Evolutionary conservation across 2,113 vertebrate species (phyloP).

Genomic region (Hemicordylus capensis): DNA sequence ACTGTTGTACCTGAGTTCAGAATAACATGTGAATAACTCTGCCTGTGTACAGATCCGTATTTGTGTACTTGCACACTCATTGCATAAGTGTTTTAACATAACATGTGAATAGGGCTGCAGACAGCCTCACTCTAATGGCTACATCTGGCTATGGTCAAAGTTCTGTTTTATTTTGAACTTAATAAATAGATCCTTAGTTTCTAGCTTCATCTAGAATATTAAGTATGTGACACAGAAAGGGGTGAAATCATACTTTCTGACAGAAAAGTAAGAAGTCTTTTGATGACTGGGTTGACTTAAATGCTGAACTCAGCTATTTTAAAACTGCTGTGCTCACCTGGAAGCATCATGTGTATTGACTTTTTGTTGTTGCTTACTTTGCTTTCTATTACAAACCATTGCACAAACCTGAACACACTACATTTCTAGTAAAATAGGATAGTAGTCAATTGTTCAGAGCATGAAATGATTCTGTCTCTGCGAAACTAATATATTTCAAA

Average conservation of each 20-base stretch:
- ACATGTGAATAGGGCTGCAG: too few species aligned
- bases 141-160: neutral
- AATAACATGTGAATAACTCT: too few species aligned
- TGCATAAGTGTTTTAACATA: too few species aligned
- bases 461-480: neutral
- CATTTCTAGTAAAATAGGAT: neutral
- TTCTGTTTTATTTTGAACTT: neutral
- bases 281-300: neutral
- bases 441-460: neutral
- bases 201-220: neutral
- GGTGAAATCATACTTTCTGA: neutral
- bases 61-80: too few species aligned
- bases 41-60: too few species aligned
- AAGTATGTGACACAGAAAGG: neutral
- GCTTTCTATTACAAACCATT: neutral
- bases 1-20: too few species aligned
- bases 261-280: neutral
- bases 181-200: neutral
- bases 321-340: neutral
- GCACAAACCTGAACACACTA: neutral
- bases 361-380: neutral
- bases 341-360: neutral
- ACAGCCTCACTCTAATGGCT: neutral
- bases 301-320: neutral
- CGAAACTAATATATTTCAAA: neutral